Percentiles rank a stretch among this genome's conserved stretches.
Conservation (phyloP, 2,888 invertebrate genomes). For the Protonemura montana region DNA sequence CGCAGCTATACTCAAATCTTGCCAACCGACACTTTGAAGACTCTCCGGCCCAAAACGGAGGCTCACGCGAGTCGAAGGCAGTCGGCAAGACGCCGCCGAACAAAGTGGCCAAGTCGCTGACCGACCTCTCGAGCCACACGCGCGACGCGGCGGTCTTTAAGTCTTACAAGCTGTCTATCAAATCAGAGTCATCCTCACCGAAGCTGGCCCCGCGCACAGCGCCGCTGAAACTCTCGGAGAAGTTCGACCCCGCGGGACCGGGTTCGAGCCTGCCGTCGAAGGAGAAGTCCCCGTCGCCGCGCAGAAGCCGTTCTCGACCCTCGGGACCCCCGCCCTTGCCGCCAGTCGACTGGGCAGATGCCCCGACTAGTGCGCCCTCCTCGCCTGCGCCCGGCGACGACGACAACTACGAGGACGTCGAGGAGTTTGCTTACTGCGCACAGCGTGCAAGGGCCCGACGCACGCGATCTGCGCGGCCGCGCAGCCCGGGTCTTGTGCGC, state of each 20-base stretch:
- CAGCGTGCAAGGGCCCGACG: slow-evolving; percentile 46
- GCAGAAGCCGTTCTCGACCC: not conserved
- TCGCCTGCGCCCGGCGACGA: slow-evolving; percentile 28
- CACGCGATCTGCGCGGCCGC: not conserved
- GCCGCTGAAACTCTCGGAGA: slow-evolving; percentile 22
- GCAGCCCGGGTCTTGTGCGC: slow-evolving; percentile 46
- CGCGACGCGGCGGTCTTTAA: not conserved
- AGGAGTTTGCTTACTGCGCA: slow-evolving; percentile 50
- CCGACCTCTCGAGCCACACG: not conserved
- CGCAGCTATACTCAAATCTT: not conserved
- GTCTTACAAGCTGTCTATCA: slow-evolving; percentile 3
- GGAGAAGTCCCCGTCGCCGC: too few relatives aligned
- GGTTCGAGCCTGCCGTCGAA: too few relatives aligned
- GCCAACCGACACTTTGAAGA: not conserved
- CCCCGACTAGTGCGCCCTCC: not conserved
- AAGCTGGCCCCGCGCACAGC: not conserved
- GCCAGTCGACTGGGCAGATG: slow-evolving; percentile 9
- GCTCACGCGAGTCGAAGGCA: not conserved
- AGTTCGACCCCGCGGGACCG: not conserved
- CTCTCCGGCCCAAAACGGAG: not conserved
- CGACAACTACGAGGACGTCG: slow-evolving; percentile 44
- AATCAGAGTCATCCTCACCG: not conserved
- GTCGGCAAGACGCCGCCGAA: not conserved
- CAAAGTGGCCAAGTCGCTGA: slow-evolving; percentile 17
- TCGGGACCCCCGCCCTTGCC: slow-evolving; percentile 29